Evolutionary conservation across 1,140 invertebrate species (phyloP).

Genomic region (Megathymus violae): DNA sequence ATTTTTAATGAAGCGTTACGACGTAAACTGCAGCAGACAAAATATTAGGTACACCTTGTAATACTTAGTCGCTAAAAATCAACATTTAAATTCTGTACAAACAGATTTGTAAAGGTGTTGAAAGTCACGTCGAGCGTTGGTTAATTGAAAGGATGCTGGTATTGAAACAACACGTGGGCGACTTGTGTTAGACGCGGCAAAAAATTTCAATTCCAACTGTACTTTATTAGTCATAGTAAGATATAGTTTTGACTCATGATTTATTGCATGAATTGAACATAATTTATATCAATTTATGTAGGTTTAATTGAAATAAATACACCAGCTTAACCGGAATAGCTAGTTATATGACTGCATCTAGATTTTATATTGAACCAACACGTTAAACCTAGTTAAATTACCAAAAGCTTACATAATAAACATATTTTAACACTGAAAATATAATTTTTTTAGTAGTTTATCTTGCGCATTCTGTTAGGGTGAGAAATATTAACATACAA

Average conservation of each 20-base stretch:
- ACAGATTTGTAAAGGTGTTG: slow-evolving; percentile 33
- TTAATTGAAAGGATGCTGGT: slow-evolving; percentile 40
- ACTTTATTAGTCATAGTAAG: slow-evolving; percentile 14
- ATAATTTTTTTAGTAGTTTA: too few relatives aligned
- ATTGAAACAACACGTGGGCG: slow-evolving; percentile 29
- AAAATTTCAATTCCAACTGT: slow-evolving; percentile 9
- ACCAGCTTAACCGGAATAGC: too few relatives aligned
- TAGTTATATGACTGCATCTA: too few relatives aligned
- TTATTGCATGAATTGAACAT: background rate
- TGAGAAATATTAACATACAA: too few relatives aligned
- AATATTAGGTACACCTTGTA: background rate
- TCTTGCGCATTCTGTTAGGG: too few relatives aligned
- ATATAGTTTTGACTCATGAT: slow-evolving; percentile 2
- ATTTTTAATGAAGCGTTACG: background rate
- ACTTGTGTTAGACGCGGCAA: slow-evolving; percentile 8
- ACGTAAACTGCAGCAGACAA: background rate
- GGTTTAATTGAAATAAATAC: too few relatives aligned
- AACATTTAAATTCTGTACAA: background rate
- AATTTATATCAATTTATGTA: too few relatives aligned
- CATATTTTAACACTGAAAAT: too few relatives aligned
- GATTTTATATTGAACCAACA: too few relatives aligned
- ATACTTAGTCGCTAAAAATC: background rate
- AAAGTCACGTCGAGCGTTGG: slow-evolving; percentile 42
- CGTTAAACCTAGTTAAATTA: too few relatives aligned
- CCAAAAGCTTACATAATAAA: too few relatives aligned